Base-by-base conservation (phyloP, 1,140 invertebrate genomes). In the Pogonus chalceus region DNA sequence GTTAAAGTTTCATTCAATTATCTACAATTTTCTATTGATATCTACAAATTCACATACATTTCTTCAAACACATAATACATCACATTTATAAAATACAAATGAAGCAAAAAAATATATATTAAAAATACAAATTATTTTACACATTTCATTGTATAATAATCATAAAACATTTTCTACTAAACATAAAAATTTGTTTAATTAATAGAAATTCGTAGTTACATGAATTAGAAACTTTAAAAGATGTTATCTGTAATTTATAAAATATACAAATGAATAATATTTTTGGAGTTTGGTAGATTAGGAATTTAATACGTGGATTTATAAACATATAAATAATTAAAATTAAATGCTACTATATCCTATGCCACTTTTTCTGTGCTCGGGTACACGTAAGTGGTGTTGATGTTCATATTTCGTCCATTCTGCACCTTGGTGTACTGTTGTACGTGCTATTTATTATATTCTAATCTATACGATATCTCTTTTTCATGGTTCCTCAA, bases 241-340 rank as follows among this genome's bases (percentile, higher is more conserved):
- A 31, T 12, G 37, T 18, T 43, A 43, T 43, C 18, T 9, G 37
- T 43, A 43, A 43, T 43, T 43, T 43, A 43, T 12, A 12, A 12
- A 18, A 43, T 43, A 43, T 43, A 43, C 37, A 43, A 43, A 43
- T 43, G 37, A 43, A 43, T 43, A 43, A 43, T 43, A 43, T 43
- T 43, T 43, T 43, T 43, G 37, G 37, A 43, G 37, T 43, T 43
- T 43, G 37, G 37, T 43, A 43, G 37, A 10, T 9, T 43, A 43
- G 37, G 37, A 43, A 43, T 43, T 43, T 43, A 43, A 43, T 43
- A 43, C 37, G 37, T 43, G 37, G 37, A 43, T 43, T 43, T 43
- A 43, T 43, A 43, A 12, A 10, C 7, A 12, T 43, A 43, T 31
- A n/a, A n/a, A 43, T 43, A 43, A 12, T 43, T 43, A 43, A 43